Conservation (phyloP, 1,140 invertebrate genomes). For the Anagrus nilaparvatae region DNA sequence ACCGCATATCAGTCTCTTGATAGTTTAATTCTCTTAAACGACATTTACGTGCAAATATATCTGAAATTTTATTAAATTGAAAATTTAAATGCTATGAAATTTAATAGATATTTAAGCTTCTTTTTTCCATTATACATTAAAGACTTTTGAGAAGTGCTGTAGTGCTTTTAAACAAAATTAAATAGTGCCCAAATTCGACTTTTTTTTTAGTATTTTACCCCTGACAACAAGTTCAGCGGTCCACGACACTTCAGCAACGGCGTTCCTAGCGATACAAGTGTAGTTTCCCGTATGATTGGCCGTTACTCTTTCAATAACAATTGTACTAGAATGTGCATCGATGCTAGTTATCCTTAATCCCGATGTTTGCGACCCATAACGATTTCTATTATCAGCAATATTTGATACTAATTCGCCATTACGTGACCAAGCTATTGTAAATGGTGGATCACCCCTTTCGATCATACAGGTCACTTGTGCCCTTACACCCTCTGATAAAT, state of each 20-base stretch:
- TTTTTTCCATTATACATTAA: no score
- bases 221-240: constrained; percentile 55
- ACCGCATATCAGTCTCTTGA: no score
- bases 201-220: constrained; percentile 52
- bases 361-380: constrained; percentile 18
- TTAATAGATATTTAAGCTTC: no score
- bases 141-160: no score
- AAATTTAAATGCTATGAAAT: no score
- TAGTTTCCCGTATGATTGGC: constrained; percentile 80
- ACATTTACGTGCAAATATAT: no score
- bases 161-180: no score
- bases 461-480: constrained; percentile 89
- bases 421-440: constrained; percentile 77
- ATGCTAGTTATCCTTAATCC: constrained; percentile 43
- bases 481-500: constrained; percentile 77
- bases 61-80: no score
- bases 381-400: constrained; percentile 23
- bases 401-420: constrained; percentile 56
- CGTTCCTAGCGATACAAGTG: constrained; percentile 77
- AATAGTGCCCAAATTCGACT: no score
- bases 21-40: no score
- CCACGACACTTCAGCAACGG: constrained; percentile 59
- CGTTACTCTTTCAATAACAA: constrained; percentile 78
- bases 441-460: constrained; percentile 86
- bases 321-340: constrained; percentile 79